phyloP scores from a whole-genome alignment of 2,797 vertebrate species.

The Galago senegalensis region DNA sequence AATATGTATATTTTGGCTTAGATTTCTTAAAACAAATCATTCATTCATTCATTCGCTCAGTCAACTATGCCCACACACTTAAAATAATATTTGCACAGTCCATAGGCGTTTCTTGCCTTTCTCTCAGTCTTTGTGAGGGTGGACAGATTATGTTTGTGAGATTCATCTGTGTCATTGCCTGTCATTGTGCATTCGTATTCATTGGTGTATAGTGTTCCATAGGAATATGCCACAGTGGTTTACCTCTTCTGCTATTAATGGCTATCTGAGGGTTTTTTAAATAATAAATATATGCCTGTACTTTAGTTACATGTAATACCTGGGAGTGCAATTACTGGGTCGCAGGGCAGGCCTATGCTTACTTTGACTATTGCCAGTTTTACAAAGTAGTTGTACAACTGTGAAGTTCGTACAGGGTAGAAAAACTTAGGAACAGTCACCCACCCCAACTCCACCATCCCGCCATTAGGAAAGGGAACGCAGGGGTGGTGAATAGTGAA shows the following conservation, averaged over 20 bases:
- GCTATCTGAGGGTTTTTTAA: background rate
- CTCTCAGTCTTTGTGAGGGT: background rate
- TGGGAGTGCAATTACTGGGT: background rate
- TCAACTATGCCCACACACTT: background rate
- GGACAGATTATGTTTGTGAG: background rate
- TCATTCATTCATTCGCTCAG: background rate
- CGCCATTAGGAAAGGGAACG: conserved; percentile 1
- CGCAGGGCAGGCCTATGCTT: background rate
- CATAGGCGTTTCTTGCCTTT: background rate
- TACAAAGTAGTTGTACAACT: background rate
- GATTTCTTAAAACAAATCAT: conserved; percentile 37
- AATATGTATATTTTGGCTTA: background rate
- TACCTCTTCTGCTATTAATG: background rate
- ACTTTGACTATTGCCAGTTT: background rate
- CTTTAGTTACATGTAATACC: background rate
- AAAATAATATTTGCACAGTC: background rate
- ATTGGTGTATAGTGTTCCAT: background rate
- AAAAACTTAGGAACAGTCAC: background rate
- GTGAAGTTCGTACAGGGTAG: background rate
- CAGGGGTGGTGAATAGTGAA: background rate
- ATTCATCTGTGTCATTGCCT: background rate
- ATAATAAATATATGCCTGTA: background rate
- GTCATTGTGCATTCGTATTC: background rate
- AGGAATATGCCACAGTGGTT: background rate
- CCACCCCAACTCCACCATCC: background rate